Evolutionary conservation across 2,888 invertebrate species (phyloP).

Genomic region (Isotomurus palustris): DNA sequence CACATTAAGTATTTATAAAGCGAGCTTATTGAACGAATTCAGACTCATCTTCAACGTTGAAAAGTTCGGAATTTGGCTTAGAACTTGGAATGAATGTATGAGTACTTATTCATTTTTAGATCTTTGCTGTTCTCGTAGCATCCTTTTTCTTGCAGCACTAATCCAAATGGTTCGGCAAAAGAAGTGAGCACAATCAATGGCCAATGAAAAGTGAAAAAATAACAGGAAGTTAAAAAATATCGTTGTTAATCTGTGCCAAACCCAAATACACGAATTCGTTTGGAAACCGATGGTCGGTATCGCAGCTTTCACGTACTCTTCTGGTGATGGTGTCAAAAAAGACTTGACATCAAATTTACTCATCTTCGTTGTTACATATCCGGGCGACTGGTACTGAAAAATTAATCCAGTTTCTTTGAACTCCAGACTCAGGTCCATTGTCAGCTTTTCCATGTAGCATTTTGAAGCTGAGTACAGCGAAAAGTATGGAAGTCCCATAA

Average conservation of each 20-base stretch:
- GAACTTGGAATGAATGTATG: too few relatives aligned
- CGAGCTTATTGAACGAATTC: too few relatives aligned
- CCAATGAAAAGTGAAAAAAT: too few relatives aligned
- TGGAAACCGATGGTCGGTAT: conserved; percentile 65
- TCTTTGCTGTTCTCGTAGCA: too few relatives aligned
- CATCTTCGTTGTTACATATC: conserved; percentile 87
- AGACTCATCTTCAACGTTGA: too few relatives aligned
- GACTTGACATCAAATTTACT: conserved; percentile 64
- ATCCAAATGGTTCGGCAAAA: too few relatives aligned
- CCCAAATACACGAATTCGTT: conserved; percentile 67
- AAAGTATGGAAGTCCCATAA: conserved; percentile 53
- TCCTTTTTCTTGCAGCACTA: too few relatives aligned
- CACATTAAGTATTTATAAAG: too few relatives aligned
- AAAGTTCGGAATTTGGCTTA: too few relatives aligned
- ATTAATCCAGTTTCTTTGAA: conserved; percentile 66
- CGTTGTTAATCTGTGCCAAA: conserved; percentile 60
- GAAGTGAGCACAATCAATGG: too few relatives aligned
- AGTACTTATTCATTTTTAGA: too few relatives aligned
- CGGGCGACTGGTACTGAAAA: conserved; percentile 76
- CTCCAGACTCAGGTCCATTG: conserved; percentile 68
- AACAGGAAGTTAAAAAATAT: too few relatives aligned
- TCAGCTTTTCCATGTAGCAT: conserved; percentile 48
- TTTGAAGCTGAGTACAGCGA: conserved; percentile 55
- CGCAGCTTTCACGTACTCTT: conserved; percentile 65
- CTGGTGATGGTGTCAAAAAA: conserved; percentile 68